Evolutionary conservation across 2,888 invertebrate genomes (phyloP), one percentile per base, ranked within the genome.

Genomic region (Hydrotaea cyrtoneurina): DNA sequence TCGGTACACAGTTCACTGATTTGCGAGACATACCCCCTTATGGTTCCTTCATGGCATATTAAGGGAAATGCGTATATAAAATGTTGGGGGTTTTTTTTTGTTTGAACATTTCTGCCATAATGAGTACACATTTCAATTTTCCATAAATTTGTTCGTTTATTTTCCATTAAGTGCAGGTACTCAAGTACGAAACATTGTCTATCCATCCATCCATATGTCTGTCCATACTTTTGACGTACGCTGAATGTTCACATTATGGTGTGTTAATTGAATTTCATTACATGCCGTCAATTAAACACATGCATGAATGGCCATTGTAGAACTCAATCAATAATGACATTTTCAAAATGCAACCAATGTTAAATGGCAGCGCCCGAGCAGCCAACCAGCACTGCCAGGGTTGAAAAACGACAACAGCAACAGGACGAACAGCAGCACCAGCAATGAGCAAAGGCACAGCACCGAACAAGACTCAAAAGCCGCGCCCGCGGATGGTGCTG

Each of bases 261-360:
- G 87, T 87, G 88, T 90, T 89, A 90, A 91, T 91, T 90, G 89
- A 91, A 90, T 91, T 91, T 89, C 88, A 90, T 89, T 90, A 89
- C 90, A 89, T 86, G 90, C 87, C 88, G 88, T 91, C 90, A 91
- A 90, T 91, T 91, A 91, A 91, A 89, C 86, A 86, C 90, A 89
- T 90, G 85, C 85, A 85, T 85, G 82, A 85, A 85, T 85, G 77
- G 82, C 8, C 74, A 80, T 82, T 85, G 90, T 90, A 91, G 88
- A 89, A 88, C 89, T 90, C 90, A 90, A 91, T 91, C 89, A 90
- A 86, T 88, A 89, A 86, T 89, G 89, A 89, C 89, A 86, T 87
- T 88, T 88, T 89, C 88, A 55, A 86, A 88, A 88, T 88, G 88
- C 87, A 88, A 82, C 83, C 86, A 85, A 81, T 74, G 85, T 87